phyloP scores from a whole-genome alignment of 30 jellyfish, hydroid and myxozoan species.

The Aurelia aurita complex sp. Pacific region DNA sequence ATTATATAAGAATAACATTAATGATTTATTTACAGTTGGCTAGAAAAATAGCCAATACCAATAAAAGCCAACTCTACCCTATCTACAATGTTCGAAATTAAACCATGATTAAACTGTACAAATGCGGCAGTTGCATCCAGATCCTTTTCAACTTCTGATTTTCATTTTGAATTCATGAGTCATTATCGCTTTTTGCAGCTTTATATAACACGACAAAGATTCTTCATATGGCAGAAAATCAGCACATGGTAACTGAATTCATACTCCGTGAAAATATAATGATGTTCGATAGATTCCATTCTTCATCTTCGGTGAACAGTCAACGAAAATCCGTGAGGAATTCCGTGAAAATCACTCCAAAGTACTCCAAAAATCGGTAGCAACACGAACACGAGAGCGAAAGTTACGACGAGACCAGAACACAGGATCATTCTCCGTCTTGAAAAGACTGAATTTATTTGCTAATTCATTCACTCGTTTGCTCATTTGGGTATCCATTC shows the following conservation, averaged over 20 bases:
- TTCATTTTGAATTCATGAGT: no score
- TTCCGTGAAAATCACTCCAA: constrained; percentile 67
- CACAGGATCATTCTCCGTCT: constrained; percentile 1
- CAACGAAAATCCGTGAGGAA: constrained; percentile 38
- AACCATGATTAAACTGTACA: no score
- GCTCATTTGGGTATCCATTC: no score
- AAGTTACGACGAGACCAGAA: constrained; percentile 1
- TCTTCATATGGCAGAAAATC: constrained; percentile 27
- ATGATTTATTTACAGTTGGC: no score
- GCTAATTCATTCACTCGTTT: no score
- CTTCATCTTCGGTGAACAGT: constrained; percentile 39
- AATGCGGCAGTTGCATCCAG: no score
- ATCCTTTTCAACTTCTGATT: no score
- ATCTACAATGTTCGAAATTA: no score
- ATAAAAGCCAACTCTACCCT: no score
- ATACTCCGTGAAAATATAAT: constrained; percentile 33
- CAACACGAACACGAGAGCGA: constrained; percentile 30
- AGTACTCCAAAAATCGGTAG: constrained; percentile 72
- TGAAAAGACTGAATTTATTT: constrained; percentile 2
- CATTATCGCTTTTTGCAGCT: no score
- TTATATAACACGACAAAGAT: constrained; percentile 14
- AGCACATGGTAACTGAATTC: constrained; percentile 56
- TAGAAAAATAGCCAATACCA: no score
- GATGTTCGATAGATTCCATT: constrained; percentile 41
- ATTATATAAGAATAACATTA: no score